Base-by-base conservation (phyloP, 2,113 vertebrate species). In the Lagopus muta region DNA sequence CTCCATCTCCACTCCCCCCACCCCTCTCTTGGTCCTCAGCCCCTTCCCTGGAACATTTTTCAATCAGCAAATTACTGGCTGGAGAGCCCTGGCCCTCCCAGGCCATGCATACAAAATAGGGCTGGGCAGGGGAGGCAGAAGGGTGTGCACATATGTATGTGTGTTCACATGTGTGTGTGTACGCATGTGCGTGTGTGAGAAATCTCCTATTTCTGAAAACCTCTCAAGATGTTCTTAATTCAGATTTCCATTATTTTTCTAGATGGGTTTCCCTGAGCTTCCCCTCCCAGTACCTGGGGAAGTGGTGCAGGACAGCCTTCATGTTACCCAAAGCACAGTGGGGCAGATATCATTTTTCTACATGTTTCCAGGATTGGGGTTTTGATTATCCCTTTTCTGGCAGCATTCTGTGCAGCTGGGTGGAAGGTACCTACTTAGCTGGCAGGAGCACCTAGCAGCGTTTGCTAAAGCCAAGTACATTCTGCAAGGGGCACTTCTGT, bases 31-130 rank as follows among this genome's bases (percentile, higher is more conserved):
- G 0, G 9, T 54, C 77, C 93, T 70, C 45, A 79, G 76, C 55
- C 60, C 61, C 66, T 90, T 72, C 77, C 64, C 93, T 27, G 70
- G 85, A 92, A 93, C 74, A 34, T 75, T 92, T 95, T 95, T 95
- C 93, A 92, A 47, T 75, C 90, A 82, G 89, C 0, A 60, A 96
- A 97, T 97, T 92, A 73, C 86, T 32, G 91, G 38, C 73, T 70
- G 92, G 91, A 96, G 95, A 94, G 96, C 36, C 79, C 32, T 58
- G 79, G 57, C 75, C 76, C n/a, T 64, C 91, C 94, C 94, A 93
- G 90, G 50, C 78, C 74, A 43, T 81, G 94, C 88, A 66, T 78
- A 89, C 13, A 66, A 95, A 97, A 96, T 94, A 16, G 32, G 18
- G 38, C n/a, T n/a, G 50, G 36, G 40, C 58, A 65, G 9, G 9